phyloP scores from a whole-genome alignment of 2,797 vertebrate genomes.

The Morelia viridis region DNA sequence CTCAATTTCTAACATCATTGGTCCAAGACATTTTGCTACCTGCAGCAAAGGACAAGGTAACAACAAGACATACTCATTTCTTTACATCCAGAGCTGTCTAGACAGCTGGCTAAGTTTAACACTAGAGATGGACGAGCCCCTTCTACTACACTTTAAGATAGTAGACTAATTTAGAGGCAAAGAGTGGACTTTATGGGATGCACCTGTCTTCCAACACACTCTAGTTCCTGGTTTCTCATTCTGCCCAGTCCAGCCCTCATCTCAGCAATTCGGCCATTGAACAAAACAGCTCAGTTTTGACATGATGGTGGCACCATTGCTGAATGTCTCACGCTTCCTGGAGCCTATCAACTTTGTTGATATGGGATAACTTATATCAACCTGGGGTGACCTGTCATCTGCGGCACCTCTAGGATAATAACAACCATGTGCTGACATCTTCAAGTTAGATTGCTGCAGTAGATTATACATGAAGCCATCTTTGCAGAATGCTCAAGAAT shows the following conservation, averaged over 20 bases:
- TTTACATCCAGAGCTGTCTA: not conserved
- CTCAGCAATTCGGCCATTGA: slow-evolving; percentile 41
- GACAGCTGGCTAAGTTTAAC: not conserved
- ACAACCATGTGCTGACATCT: not conserved
- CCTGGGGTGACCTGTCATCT: not conserved
- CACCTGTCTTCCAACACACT: not conserved
- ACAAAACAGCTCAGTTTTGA: slow-evolving; percentile 9
- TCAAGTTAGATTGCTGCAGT: too few species aligned
- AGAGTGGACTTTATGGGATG: not conserved
- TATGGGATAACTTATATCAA: too few species aligned
- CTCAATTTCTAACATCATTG: not conserved
- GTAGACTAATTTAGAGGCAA: not conserved
- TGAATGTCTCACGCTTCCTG: not conserved
- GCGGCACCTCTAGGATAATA: not conserved
- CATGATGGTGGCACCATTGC: not conserved
- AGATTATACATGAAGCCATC: not conserved
- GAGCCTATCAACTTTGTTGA: not conserved
- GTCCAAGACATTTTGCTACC: not conserved
- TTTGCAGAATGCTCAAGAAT: not conserved
- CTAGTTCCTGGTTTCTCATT: not conserved
- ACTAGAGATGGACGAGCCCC: not conserved
- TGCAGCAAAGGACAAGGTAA: not conserved
- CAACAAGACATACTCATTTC: not conserved
- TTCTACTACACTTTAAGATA: not conserved
- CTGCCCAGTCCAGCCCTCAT: not conserved